Conservation (phyloP, 2,888 invertebrate species). For the Trissolcus japonicus region DNA sequence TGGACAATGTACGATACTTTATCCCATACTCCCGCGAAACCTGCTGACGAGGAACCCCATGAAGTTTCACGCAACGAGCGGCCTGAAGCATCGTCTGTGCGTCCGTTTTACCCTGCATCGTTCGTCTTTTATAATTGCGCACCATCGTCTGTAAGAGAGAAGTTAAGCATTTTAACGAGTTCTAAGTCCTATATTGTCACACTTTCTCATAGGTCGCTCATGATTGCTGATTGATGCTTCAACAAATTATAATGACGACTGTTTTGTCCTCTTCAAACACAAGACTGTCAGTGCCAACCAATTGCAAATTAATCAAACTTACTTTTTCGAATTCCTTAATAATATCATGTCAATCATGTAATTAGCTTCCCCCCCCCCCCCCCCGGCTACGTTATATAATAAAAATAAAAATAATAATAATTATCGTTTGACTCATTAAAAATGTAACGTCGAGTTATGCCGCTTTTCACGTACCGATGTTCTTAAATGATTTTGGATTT, state of each 20-base stretch:
- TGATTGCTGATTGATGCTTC: not conserved
- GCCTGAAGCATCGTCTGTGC: conserved; percentile 38
- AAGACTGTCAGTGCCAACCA: not conserved
- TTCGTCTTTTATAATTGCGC: conserved; percentile 36
- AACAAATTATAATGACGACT: not conserved
- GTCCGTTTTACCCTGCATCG: conserved; percentile 22
- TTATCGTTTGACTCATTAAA: conserved; percentile 13
- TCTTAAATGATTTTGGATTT: conserved; percentile 19
- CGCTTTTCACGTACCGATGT: too few relatives aligned
- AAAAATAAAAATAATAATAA: conserved; percentile 29
- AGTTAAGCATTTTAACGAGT: conserved; percentile 12
- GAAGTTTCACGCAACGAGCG: conserved; percentile 19
- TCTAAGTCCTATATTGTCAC: conserved; percentile 10
- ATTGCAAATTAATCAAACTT: too few relatives aligned
- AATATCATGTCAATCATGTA: too few relatives aligned
- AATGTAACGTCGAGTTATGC: conserved; percentile 3
- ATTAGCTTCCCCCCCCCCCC: too few relatives aligned
- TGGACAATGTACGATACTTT: conserved; percentile 31
- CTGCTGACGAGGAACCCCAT: conserved; percentile 14
- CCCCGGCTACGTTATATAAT: too few relatives aligned
- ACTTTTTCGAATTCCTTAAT: too few relatives aligned
- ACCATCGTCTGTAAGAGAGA: conserved; percentile 42
- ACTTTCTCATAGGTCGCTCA: conserved; percentile 21
- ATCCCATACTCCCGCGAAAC: conserved; percentile 31
- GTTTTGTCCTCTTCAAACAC: not conserved